Percentiles rank a stretch among this genome's conserved stretches.
phyloP scores from a whole-genome alignment of 2,888 invertebrate species.

The Chrysolina oricalcia region DNA sequence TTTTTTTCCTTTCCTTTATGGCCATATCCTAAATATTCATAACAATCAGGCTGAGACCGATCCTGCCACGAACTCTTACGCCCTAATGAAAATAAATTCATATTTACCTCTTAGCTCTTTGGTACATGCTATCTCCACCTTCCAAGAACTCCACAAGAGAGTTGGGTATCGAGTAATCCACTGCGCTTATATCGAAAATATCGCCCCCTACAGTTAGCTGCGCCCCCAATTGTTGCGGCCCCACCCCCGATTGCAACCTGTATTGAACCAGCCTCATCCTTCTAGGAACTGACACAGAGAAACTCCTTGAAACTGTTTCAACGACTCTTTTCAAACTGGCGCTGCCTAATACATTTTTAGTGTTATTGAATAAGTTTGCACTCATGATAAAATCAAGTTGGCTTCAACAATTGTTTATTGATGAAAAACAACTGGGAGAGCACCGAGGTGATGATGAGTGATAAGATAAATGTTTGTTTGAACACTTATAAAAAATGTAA shows the following conservation, averaged over 20 bases:
- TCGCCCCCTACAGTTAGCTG: constrained; percentile 76
- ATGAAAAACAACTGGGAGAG: neutral
- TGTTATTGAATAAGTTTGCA: constrained; percentile 2
- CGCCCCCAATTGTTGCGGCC: constrained; percentile 79
- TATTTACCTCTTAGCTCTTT: constrained; percentile 75
- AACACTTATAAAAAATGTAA: neutral
- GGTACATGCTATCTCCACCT: constrained; percentile 71
- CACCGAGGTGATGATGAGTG: neutral
- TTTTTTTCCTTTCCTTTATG: too few species aligned
- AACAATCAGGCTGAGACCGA: neutral
- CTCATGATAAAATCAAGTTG: constrained; percentile 16
- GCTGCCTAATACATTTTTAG: neutral
- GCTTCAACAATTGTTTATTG: neutral
- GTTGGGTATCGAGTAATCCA: constrained; percentile 75
- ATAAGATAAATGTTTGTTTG: constrained; percentile 5
- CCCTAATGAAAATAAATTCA: constrained; percentile 10
- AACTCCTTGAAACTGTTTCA: constrained; percentile 55
- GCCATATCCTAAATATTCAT: too few species aligned
- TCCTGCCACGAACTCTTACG: neutral
- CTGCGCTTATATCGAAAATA: constrained; percentile 78
- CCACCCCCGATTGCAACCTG: constrained; percentile 74
- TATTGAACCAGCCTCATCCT: constrained; percentile 85
- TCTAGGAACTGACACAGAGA: constrained; percentile 60
- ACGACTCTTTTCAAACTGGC: neutral
- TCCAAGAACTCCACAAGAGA: constrained; percentile 74